Conservation (phyloP, 2,113 vertebrate genomes). For the Erythrocebus patas region DNA sequence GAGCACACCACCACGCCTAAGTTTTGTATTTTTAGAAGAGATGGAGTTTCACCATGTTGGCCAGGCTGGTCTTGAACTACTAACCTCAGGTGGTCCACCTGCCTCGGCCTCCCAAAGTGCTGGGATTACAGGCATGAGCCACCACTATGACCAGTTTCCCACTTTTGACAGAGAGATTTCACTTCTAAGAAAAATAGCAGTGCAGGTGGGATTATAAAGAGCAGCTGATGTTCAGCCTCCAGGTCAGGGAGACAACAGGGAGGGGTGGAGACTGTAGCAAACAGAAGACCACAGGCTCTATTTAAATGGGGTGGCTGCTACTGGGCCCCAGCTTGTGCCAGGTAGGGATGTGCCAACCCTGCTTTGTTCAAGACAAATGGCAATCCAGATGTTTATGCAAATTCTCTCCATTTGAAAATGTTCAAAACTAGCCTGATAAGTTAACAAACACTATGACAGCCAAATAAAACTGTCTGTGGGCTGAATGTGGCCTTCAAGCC, state of each 20-base stretch:
- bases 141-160: too few species aligned
- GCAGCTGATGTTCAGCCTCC: background rate
- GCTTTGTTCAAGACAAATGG: background rate
- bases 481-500: background rate
- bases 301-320: too few species aligned
- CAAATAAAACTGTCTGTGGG: background rate
- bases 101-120: too few species aligned
- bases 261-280: background rate
- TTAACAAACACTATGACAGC: background rate
- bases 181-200: background rate
- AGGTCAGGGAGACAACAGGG: background rate
- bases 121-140: too few species aligned
- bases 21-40: too few species aligned
- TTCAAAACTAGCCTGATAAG: background rate
- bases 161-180: background rate
- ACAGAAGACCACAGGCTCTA: background rate
- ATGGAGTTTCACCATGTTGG: too few species aligned
- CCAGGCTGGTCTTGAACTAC: too few species aligned
- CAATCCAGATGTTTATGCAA: background rate
- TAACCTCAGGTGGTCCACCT: too few species aligned
- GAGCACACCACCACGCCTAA: too few species aligned
- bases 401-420: background rate
- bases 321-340: background rate
- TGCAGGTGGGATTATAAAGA: background rate
- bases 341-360: background rate